A percentile compares a stretch with the other conserved stretches of the same genome.
Evolutionary conservation across 2,113 vertebrate genomes (phyloP).

Genomic region (Pygoscelis adeliae): DNA sequence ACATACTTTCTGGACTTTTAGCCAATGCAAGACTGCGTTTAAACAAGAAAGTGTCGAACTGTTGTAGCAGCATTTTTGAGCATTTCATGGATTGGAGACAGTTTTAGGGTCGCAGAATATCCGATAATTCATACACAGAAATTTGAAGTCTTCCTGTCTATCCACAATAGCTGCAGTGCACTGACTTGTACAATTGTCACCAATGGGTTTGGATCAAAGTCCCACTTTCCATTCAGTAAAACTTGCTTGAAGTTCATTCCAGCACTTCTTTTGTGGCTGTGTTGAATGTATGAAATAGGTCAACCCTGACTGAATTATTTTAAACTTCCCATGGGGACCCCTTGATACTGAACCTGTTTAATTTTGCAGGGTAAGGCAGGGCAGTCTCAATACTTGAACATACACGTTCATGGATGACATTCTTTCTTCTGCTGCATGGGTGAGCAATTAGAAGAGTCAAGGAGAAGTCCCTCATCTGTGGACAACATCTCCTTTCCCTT

Average conservation of each 20-base stretch:
- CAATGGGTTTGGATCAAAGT: background rate
- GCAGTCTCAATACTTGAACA: background rate
- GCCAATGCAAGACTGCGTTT: background rate
- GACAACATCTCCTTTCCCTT: background rate
- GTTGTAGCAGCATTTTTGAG: background rate
- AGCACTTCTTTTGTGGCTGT: background rate
- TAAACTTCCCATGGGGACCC: background rate
- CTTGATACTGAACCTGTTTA: constrained; percentile 35
- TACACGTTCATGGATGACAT: background rate
- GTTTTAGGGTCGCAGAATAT: background rate
- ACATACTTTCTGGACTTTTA: background rate
- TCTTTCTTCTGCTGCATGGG: constrained; percentile 29
- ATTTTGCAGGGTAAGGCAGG: constrained; percentile 6
- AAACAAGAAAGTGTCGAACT: background rate
- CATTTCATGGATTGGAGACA: background rate
- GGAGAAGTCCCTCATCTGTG: background rate
- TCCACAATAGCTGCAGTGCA: background rate
- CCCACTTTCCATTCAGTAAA: background rate
- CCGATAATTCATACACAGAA: background rate
- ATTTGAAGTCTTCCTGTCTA: background rate
- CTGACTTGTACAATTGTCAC: background rate
- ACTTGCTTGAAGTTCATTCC: background rate
- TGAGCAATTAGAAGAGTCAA: constrained; percentile 34
- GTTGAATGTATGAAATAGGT: constrained; percentile 20
- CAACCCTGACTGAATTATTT: constrained; percentile 5